phyloP scores from a whole-genome alignment of 2,888 invertebrate species.

The Hypselothyrea guttata region DNA sequence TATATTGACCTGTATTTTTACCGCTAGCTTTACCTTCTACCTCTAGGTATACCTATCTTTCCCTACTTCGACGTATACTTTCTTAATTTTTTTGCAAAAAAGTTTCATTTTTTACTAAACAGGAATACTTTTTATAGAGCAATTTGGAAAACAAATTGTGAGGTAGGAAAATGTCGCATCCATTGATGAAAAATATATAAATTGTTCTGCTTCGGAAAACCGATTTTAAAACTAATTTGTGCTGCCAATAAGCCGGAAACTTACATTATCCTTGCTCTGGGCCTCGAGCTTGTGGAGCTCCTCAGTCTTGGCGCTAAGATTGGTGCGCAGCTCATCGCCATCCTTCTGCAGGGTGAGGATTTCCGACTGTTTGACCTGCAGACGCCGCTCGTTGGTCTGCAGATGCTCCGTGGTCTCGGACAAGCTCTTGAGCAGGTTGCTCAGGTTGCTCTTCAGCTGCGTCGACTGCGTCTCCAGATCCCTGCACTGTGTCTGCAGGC shows the following conservation, averaged over 20 bases:
- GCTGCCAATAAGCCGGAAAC: background rate
- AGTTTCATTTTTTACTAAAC: no score
- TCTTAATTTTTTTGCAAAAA: no score
- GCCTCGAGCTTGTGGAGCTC: conserved; percentile 72
- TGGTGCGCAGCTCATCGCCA: conserved; percentile 66
- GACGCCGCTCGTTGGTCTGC: conserved; percentile 75
- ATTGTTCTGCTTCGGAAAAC: no score
- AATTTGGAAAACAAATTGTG: no score
- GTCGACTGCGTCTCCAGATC: conserved; percentile 79
- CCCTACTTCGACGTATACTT: no score
- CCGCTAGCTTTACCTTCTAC: no score
- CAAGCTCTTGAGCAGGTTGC: conserved; percentile 77
- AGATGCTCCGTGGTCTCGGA: conserved; percentile 76
- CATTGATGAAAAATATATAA: no score
- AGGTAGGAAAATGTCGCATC: no score
- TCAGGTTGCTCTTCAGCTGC: conserved; percentile 75
- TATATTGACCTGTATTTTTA: no score
- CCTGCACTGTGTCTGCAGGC: conserved; percentile 78
- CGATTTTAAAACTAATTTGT: no score
- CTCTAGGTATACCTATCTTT: no score
- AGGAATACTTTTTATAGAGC: no score
- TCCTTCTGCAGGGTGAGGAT: conserved; percentile 74
- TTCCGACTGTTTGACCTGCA: conserved; percentile 77
- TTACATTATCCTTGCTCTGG: conserved; percentile 77
- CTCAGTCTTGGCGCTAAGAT: conserved; percentile 64